Evolutionary conservation across 2,113 vertebrate species (phyloP), one percentile per base, ranked within the genome.

Genomic region (Mobula hypostoma): DNA sequence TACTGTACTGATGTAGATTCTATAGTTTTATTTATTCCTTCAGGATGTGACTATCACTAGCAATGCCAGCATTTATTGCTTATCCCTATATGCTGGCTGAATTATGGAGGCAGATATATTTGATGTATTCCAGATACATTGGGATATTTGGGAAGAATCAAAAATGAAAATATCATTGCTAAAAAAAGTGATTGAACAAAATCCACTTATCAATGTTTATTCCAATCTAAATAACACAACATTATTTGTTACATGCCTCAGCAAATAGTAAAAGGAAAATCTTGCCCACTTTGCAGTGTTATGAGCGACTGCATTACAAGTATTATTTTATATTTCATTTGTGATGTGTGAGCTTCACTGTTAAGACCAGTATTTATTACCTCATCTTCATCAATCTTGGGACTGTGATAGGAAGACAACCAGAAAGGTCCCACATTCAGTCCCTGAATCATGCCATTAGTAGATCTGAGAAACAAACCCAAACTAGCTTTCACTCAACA

Each of bases 101-200:
- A 72, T 21, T 72, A 15, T 12, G 70, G 70, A 72, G 70, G 9
- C 70, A 72, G 70, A 21, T 1, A 0, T 17, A 48, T 48, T 48
- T 48, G 48, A 48, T 48, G 48, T 48, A 48, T 48, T 48, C 48
- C 2, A 72, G 17, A 17, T 72, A 72, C 17, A 72, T 72, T 72
- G 70, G 19, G 14, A 72, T 21, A 72, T 21, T 19, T 15, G 14
- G 70, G 6, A n/a, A 88, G 85, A n/a, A 32, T 66, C 61, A 88
- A 88, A 24, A 88, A 32, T n/a, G 85, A 88, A 88, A 88, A 88
- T 17, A n/a, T 88, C 27, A 27, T 88, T 88, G 14, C 29, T n/a
- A 17, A 66, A n/a, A 17, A 36, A 17, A 7, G 29, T 17, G 7
- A 88, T n/a, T 12, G 83, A 32, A 88, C 11, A 66, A 66, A 29